phyloP scores from a whole-genome alignment of 2,113 vertebrate genomes.

The Otocyon megalotis region DNA sequence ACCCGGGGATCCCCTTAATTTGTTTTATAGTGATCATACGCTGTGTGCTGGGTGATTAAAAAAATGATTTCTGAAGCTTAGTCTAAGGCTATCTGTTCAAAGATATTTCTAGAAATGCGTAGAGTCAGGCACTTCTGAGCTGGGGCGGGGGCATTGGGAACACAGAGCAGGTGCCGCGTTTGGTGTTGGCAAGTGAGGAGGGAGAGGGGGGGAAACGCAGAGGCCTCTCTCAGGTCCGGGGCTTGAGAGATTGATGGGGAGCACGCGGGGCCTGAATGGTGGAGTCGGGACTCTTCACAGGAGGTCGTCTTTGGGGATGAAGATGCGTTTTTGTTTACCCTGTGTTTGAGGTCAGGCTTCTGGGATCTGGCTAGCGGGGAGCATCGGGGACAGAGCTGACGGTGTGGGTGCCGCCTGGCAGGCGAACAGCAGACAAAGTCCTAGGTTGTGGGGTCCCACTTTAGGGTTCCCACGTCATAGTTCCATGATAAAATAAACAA shows the following conservation, averaged over 20 bases:
- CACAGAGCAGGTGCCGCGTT: rapidly evolving
- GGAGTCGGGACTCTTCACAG: background rate
- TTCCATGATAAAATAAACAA: background rate
- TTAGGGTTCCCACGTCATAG: background rate
- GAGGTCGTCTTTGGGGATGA: background rate
- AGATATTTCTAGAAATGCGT: background rate
- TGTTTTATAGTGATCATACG: background rate
- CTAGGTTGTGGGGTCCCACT: background rate
- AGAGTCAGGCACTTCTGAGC: background rate
- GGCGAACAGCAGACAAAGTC: background rate
- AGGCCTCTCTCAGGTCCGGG: background rate
- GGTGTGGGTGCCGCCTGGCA: background rate
- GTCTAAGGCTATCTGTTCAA: background rate
- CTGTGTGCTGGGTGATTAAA: background rate
- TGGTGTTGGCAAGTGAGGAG: background rate
- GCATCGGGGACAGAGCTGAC: background rate
- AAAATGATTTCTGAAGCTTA: background rate
- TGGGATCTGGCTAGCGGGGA: background rate
- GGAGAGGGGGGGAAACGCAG: background rate
- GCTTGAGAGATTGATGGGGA: background rate
- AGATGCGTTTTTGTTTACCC: background rate
- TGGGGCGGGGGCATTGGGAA: too few relatives aligned
- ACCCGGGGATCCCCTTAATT: too few relatives aligned
- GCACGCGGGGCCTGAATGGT: background rate
- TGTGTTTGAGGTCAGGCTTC: background rate